These are phyloP conservation scores for Anas acuta DNA, from an alignment of 2,797 vertebrate species.

Conservation along the genomic window DNA sequence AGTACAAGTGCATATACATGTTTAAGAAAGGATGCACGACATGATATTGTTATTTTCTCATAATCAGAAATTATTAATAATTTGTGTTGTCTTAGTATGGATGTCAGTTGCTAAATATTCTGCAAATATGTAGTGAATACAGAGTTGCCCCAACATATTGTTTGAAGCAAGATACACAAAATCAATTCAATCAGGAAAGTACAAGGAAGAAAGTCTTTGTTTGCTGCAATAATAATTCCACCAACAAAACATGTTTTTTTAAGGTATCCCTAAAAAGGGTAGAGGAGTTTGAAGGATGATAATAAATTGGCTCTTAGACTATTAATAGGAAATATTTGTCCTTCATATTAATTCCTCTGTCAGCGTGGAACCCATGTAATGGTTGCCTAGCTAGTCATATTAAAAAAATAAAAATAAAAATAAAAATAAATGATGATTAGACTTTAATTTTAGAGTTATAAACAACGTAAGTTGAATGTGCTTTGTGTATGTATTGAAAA, in stretches of 20 bases:
- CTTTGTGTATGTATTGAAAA: not conserved
- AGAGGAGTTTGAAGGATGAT: not conserved
- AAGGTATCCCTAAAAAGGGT: not conserved
- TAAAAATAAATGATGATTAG: not conserved
- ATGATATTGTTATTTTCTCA: not conserved
- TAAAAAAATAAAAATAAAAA: not conserved
- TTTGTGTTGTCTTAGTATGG: not conserved
- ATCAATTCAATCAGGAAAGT: not conserved
- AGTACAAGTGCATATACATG: not conserved
- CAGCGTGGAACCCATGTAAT: not conserved
- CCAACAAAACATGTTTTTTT: not conserved
- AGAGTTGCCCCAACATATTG: not conserved
- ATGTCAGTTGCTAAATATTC: not conserved
- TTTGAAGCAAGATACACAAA: not conserved
- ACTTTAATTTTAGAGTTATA: not conserved
- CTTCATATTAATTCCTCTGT: not conserved
- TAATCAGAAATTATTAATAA: not conserved
- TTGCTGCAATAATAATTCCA: not conserved
- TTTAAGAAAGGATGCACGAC: not conserved
- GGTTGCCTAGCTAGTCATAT: not conserved
- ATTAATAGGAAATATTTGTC: not conserved
- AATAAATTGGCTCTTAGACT: not conserved
- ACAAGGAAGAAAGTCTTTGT: not conserved
- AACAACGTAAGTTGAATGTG: not conserved
- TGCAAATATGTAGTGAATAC: not conserved